Evolutionary conservation across 2,888 invertebrate species (phyloP).

Genomic region (Orthosia gracilis): DNA sequence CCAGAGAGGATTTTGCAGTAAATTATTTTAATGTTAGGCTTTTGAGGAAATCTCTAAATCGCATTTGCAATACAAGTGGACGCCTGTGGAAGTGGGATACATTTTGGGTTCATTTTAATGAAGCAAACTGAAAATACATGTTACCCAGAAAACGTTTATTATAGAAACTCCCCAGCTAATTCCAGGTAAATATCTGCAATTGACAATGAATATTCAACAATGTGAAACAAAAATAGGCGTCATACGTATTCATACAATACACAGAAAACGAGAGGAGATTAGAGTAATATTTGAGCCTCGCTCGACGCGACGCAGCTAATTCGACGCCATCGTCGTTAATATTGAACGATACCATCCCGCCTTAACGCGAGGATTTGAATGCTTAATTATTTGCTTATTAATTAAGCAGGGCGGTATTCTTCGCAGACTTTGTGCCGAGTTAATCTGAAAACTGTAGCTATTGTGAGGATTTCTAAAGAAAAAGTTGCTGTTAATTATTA

Average conservation of each 20-base stretch:
- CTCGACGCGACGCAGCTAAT: constrained; percentile 46
- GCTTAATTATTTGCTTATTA: constrained; percentile 72
- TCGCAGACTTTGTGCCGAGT: constrained; percentile 53
- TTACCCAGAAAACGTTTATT: neutral
- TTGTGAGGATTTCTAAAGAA: constrained; percentile 50
- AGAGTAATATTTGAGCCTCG: constrained; percentile 29
- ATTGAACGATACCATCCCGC: constrained; percentile 62
- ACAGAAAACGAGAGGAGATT: constrained; percentile 47
- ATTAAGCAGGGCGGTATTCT: constrained; percentile 62
- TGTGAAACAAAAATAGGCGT: constrained; percentile 17
- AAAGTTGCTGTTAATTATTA: constrained; percentile 51
- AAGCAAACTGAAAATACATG: neutral
- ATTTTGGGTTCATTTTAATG: neutral
- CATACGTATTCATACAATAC: constrained; percentile 42
- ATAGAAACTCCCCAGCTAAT: neutral
- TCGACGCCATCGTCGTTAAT: constrained; percentile 55
- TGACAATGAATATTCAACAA: constrained; percentile 33
- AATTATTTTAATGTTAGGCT: constrained; percentile 17
- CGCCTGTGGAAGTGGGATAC: neutral
- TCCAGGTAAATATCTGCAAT: constrained; percentile 22
- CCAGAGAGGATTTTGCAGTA: constrained; percentile 6
- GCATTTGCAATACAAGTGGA: neutral
- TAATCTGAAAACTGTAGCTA: constrained; percentile 55
- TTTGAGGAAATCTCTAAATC: neutral
- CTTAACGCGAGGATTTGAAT: constrained; percentile 64